Conservation (phyloP, 2,888 invertebrate genomes). For the Ophion obscuratus region DNA sequence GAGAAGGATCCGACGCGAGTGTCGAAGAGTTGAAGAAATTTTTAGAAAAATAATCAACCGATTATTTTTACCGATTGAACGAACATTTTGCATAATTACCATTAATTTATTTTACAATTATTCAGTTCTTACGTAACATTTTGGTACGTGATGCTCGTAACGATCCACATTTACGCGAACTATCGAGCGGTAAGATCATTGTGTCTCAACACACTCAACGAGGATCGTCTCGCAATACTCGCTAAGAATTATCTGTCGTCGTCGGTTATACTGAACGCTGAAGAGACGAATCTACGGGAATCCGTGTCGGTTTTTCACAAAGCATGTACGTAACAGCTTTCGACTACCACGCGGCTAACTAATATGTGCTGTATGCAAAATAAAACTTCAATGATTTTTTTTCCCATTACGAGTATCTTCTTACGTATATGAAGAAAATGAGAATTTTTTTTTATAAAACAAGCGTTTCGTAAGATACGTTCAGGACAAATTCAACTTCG, state of each 20-base stretch:
- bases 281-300: slow-evolving; percentile 89
- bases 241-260: slow-evolving; percentile 88
- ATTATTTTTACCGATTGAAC: not conserved
- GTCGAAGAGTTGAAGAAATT: not conserved
- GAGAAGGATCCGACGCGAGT: not conserved
- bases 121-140: slow-evolving; percentile 89
- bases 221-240: slow-evolving; percentile 89
- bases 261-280: slow-evolving; percentile 87
- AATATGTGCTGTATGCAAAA: no score
- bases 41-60: not conserved
- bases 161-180: slow-evolving; percentile 94
- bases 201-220: slow-evolving; percentile 92
- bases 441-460: not conserved
- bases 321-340: slow-evolving; percentile 70
- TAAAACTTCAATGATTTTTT: not conserved
- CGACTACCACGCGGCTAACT: no score
- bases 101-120: not conserved
- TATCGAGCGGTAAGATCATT: slow-evolving; percentile 94
- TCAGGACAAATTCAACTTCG: no score
- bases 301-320: slow-evolving; percentile 88
- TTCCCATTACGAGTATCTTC: not conserved
- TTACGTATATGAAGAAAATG: not conserved
- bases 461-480: no score
- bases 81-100: not conserved
- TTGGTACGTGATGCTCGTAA: slow-evolving; percentile 91